Conservation (phyloP, 1,140 invertebrate genomes). For the Drosophila kikkawai region DNA sequence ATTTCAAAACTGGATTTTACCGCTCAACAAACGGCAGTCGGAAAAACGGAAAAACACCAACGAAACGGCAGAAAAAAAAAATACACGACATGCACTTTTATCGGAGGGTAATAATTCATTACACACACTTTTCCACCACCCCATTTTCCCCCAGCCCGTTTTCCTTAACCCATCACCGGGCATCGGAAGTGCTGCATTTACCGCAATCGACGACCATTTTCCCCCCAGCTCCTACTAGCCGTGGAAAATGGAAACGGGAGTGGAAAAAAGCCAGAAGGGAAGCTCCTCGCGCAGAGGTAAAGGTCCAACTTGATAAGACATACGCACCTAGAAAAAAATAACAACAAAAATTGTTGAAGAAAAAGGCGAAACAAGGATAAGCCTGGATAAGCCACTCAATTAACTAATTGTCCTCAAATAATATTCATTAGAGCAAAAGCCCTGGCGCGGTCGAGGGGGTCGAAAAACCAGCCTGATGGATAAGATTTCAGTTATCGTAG, state of each 20-base stretch:
- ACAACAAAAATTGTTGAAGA: neutral
- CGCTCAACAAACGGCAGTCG: slow-evolving; percentile 28
- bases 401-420: slow-evolving; percentile 82
- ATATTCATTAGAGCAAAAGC: slow-evolving; percentile 61
- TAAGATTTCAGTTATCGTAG: slow-evolving; percentile 64
- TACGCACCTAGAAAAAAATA: slow-evolving; percentile 46
- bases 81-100: slow-evolving; percentile 77
- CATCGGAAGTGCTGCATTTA: slow-evolving; percentile 57
- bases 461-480: slow-evolving; percentile 38
- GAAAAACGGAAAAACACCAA: slow-evolving; percentile 21
- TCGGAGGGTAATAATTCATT: slow-evolving; percentile 83
- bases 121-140: slow-evolving; percentile 72
- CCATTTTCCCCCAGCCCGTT: neutral
- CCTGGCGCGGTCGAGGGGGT: neutral
- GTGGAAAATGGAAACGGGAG: slow-evolving; percentile 6
- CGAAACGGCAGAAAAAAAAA: slow-evolving; percentile 26
- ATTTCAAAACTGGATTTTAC: slow-evolving; percentile 28
- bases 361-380: slow-evolving; percentile 32
- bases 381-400: slow-evolving; percentile 70
- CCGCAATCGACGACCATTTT: slow-evolving; percentile 64
- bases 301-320: slow-evolving; percentile 30
- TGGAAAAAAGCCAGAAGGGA: neutral
- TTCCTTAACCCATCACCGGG: slow-evolving; percentile 44
- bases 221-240: slow-evolving; percentile 19
- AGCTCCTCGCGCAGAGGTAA: slow-evolving; percentile 4